Percentiles rank a stretch among this genome's conserved stretches.
These are phyloP conservation scores for Hoplostethus atlanticus DNA, from an alignment of 2,797 vertebrate genomes.

Conservation along the genomic window DNA sequence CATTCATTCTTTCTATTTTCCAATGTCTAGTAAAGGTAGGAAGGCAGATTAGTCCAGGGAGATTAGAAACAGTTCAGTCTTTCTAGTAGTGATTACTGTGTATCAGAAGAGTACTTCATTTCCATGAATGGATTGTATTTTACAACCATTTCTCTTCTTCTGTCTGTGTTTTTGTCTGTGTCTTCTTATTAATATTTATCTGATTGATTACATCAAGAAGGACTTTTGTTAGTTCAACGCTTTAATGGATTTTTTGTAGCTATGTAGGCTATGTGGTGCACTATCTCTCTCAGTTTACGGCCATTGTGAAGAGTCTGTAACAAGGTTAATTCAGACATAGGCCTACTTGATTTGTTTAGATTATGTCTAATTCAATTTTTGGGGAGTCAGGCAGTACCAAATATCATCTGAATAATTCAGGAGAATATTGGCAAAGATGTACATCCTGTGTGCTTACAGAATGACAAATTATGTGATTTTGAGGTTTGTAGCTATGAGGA, in stretches of 20 bases:
- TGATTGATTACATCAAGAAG: slow-evolving; percentile 23
- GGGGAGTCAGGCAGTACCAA: neutral
- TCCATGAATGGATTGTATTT: slow-evolving; percentile 6
- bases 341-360: slow-evolving; percentile 49
- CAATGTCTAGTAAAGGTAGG: neutral
- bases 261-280: slow-evolving; percentile 4
- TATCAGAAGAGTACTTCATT: neutral
- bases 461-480: slow-evolving; percentile 45
- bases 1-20: neutral
- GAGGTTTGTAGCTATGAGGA: slow-evolving; percentile 22
- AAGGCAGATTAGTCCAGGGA: neutral
- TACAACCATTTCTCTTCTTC: neutral
- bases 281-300: slow-evolving; percentile 18
- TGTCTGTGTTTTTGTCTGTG: neutral
- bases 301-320: slow-evolving; percentile 49
- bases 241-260: slow-evolving; percentile 21
- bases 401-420: slow-evolving; percentile 28
- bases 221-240: slow-evolving; percentile 26
- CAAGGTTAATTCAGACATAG: slow-evolving; percentile 46
- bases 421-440: slow-evolving; percentile 21
- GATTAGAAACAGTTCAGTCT: neutral
- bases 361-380: slow-evolving; percentile 62
- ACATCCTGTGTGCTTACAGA: slow-evolving; percentile 43
- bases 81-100: neutral
- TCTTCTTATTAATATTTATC: slow-evolving; percentile 11